These are phyloP conservation scores for Neoniphon sammara DNA, from an alignment of 2,797 vertebrate genomes.

Conservation along the genomic window DNA sequence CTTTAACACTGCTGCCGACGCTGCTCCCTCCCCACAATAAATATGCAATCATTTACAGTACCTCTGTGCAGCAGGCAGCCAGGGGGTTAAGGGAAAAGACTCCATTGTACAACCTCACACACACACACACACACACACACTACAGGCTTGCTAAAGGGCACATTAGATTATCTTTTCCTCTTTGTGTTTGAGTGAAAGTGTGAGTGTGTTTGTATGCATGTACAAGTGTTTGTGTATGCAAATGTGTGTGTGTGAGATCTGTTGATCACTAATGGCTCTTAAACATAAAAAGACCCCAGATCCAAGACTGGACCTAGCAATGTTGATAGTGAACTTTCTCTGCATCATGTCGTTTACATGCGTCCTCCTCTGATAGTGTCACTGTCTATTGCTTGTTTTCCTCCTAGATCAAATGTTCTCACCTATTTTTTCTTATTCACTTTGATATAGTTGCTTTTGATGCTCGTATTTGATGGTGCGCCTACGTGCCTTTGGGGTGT, in stretches of 20 bases:
- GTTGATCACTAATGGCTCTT: constrained; percentile 25
- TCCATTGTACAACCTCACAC: constrained; percentile 49
- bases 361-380: constrained; percentile 5
- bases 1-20: constrained; percentile 71
- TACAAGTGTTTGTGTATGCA: constrained; percentile 3
- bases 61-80: constrained; percentile 77
- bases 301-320: constrained; percentile 21
- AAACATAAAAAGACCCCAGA: constrained; percentile 25
- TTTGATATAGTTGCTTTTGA: constrained; percentile 62
- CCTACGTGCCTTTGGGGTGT: constrained; percentile 49
- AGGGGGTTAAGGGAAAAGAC: constrained; percentile 56
- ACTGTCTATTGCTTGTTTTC: constrained; percentile 35
- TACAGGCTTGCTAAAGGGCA: constrained; percentile 53
- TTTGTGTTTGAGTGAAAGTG: constrained; percentile 27
- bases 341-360: constrained; percentile 11
- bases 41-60: constrained; percentile 90
- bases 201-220: constrained; percentile 16
- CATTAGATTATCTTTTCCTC: constrained; percentile 59
- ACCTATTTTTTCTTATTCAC: constrained; percentile 36
- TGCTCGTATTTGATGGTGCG: constrained; percentile 39
- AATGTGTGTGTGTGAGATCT: constrained; percentile 20
- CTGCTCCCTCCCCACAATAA: constrained; percentile 89
- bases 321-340: constrained; percentile 12
- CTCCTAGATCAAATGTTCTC: constrained; percentile 48
- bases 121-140: constrained; percentile 53